Evolutionary conservation across 2,888 invertebrate genomes (phyloP), one percentile per base, ranked within the genome.

Genomic region (Tenthredo amoena): DNA sequence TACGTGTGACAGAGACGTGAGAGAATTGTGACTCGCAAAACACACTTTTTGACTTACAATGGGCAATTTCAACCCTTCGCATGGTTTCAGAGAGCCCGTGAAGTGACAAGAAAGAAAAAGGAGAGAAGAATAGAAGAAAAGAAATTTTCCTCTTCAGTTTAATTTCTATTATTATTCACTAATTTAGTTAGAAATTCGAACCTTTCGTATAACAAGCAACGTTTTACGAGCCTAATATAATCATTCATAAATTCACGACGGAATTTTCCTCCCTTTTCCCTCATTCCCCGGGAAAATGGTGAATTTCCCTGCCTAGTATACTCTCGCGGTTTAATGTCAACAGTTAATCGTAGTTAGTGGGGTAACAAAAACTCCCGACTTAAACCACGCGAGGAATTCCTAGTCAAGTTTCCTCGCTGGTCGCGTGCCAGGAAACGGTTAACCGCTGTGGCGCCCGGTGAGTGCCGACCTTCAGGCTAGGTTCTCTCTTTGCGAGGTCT

Each of bases 351-450:
- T 55, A 34, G 50, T 26, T 50, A 58, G 37, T 21, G 79, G 62
- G 34, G 62, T 58, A 50, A 21, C 21, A 62, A 81, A 81, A 58
- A 40, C 40, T 37, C 47, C 21, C 1, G 71, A 72, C 34, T 18
- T n/a, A 40, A 81, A 81, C 79, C 37, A 81, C 79, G 79, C 62
- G 58, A 81, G 79, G 79, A 81, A 81, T 81, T 81, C 62, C 21
- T 62, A 62, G 79, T 62, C 34, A 62, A 81, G 58, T 81, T 81
- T 31, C 18, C 77, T 62, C 50, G 26, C 76, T 81, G 62, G 79
- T 81, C 79, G 79, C 79, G 79, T 81, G 79, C 79, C 79, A 81
- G 79, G 79, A 81, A 81, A 40, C 62, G 79, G 79, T 81, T 81
- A 81, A 62, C 58, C 58, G 62, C 62, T n/a, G 58, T 37, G 79